Evolutionary conservation across 2,888 invertebrate genomes (phyloP).

Genomic region (Lomographa bimaculata): DNA sequence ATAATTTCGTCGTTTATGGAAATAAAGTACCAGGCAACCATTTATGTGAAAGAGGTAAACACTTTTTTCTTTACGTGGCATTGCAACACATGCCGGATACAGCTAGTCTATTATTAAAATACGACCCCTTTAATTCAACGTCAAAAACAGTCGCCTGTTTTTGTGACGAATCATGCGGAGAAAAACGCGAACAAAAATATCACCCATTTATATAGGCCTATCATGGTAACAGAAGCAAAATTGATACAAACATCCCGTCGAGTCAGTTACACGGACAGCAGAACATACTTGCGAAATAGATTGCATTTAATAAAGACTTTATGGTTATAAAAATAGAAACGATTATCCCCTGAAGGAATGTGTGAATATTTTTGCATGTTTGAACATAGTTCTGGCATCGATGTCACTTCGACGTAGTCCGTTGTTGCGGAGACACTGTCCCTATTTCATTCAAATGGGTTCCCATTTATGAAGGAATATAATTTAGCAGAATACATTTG

Average conservation of each 20-base stretch:
- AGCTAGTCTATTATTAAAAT: too few species aligned
- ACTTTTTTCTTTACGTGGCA: too few species aligned
- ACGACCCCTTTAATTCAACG: too few species aligned
- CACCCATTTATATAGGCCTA: constrained; percentile 24
- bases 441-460: constrained; percentile 21
- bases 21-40: too few species aligned
- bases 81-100: too few species aligned
- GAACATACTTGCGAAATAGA: constrained; percentile 15
- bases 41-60: too few species aligned
- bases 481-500: too few species aligned
- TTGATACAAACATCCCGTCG: constrained; percentile 35
- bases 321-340: constrained; percentile 3
- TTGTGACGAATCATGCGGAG: constrained; percentile 9
- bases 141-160: constrained; percentile 21
- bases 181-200: constrained; percentile 32
- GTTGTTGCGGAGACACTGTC: constrained; percentile 21
- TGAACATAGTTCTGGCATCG: constrained; percentile 27
- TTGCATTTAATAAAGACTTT: constrained; percentile 5
- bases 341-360: constrained; percentile 4
- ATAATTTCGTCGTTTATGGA: too few species aligned
- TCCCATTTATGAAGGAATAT: constrained; percentile 10
- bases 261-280: constrained; percentile 21
- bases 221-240: constrained; percentile 31
- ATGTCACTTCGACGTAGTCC: constrained; percentile 19
- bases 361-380: constrained; percentile 20